Conservation (phyloP, 2,797 vertebrate species). For the Neosalanx taihuensis region DNA sequence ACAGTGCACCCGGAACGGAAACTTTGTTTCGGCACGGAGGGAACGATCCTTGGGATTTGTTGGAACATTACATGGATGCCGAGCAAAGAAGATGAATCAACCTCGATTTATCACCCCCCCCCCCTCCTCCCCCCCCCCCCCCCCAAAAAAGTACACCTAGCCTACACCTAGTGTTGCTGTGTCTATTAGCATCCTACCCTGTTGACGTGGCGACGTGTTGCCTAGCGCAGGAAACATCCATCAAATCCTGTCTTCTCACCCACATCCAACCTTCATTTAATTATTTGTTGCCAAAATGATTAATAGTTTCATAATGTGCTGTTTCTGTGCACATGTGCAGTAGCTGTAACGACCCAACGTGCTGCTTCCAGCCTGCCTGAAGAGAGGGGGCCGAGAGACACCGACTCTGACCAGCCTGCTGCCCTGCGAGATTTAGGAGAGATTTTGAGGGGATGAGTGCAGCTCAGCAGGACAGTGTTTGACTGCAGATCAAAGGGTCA, state of each 20-base stretch:
- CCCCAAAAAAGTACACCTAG: neutral
- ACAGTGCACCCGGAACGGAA: neutral
- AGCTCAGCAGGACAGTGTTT: no score
- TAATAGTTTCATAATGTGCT: constrained; percentile 72
- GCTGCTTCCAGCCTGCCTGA: constrained; percentile 48
- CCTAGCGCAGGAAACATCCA: constrained; percentile 48
- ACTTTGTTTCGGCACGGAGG: neutral
- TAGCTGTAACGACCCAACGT: constrained; percentile 58
- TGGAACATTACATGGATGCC: neutral
- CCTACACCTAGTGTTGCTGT: no score
- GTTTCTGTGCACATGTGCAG: constrained; percentile 62
- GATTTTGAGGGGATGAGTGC: no score
- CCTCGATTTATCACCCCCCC: neutral
- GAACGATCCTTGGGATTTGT: neutral
- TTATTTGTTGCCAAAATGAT: constrained; percentile 72
- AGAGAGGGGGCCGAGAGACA: constrained; percentile 10
- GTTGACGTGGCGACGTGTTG: constrained; percentile 11
- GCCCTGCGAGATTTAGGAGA: no score
- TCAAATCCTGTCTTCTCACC: constrained; percentile 45
- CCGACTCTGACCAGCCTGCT: neutral
- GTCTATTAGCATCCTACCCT: neutral
- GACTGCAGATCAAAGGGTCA: no score
- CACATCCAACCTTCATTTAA: constrained; percentile 58
- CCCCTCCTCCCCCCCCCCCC: no score
- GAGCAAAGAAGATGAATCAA: neutral